A percentile compares a stretch with the other conserved stretches of the same genome.
These are phyloP conservation scores for Megaceryle maxima DNA, from an alignment of 2,113 vertebrate genomes.

Conservation along the genomic window DNA sequence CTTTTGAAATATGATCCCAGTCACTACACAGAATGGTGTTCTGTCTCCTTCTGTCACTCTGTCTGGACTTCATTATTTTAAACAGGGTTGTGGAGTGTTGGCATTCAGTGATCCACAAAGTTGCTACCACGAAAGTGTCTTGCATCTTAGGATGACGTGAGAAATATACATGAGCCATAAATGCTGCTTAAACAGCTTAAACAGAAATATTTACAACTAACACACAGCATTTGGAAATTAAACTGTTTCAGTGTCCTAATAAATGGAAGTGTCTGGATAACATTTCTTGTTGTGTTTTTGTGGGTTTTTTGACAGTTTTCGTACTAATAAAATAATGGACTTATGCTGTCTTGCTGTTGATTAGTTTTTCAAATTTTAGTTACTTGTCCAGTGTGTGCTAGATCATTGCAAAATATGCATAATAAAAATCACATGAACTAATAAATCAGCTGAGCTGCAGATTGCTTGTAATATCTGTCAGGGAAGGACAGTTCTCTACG, in stretches of 20 bases:
- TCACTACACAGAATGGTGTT: conserved; percentile 45
- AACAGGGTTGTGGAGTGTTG: conserved; percentile 47
- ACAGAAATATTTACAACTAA: conserved; percentile 19
- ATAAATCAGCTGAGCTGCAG: neutral
- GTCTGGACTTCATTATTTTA: conserved; percentile 76
- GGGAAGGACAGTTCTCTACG: neutral
- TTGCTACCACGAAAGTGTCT: conserved; percentile 13
- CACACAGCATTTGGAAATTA: conserved; percentile 25
- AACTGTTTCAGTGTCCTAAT: conserved; percentile 12
- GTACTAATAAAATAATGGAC: neutral
- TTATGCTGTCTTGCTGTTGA: neutral
- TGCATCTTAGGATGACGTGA: conserved; percentile 14
- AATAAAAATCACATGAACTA: neutral
- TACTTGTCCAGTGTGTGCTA: neutral
- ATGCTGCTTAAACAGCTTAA: conserved; percentile 23
- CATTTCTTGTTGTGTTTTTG: neutral
- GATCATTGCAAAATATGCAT: neutral
- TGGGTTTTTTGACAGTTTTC: neutral
- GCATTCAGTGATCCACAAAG: conserved; percentile 34
- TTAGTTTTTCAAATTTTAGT: neutral
- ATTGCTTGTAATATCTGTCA: neutral
- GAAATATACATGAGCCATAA: conserved; percentile 40
- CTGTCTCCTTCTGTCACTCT: conserved; percentile 64
- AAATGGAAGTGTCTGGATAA: conserved; percentile 31
- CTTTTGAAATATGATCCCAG: conserved; percentile 75